Conservation (phyloP, 1,140 invertebrate genomes). For the Oppia nitens region DNA sequence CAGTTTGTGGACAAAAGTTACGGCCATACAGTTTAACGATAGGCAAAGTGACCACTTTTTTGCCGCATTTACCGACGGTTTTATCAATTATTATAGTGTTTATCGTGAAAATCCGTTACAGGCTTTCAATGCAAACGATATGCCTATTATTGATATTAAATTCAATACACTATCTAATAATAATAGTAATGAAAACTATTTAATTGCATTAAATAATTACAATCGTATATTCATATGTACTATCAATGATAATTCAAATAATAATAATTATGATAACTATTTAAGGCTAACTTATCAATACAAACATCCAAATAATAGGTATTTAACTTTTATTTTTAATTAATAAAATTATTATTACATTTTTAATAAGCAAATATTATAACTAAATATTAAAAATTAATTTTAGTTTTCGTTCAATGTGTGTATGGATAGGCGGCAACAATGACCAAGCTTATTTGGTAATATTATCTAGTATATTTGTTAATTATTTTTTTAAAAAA, state of each 20-base stretch:
- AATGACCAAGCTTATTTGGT: no score
- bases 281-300: not conserved
- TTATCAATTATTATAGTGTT: not conserved
- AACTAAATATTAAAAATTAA: no score
- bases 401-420: no score
- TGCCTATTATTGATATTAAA: not conserved
- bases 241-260: not conserved
- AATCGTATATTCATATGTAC: not conserved
- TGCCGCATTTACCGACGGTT: not conserved
- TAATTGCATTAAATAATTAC: not conserved
- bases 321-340: no score
- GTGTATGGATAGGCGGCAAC: no score
- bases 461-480: no score
- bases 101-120: not conserved
- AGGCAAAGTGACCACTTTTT: not conserved
- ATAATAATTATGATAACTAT: no score
- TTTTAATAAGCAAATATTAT: no score
- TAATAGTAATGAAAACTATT: no score
- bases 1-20: not conserved
- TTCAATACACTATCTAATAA: not conserved
- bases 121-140: not conserved
- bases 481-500: no score
- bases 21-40: not conserved
- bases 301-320: not conserved
- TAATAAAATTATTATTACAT: no score